phyloP scores from a whole-genome alignment of 2,797 vertebrate genomes.

The Octomys mimax region DNA sequence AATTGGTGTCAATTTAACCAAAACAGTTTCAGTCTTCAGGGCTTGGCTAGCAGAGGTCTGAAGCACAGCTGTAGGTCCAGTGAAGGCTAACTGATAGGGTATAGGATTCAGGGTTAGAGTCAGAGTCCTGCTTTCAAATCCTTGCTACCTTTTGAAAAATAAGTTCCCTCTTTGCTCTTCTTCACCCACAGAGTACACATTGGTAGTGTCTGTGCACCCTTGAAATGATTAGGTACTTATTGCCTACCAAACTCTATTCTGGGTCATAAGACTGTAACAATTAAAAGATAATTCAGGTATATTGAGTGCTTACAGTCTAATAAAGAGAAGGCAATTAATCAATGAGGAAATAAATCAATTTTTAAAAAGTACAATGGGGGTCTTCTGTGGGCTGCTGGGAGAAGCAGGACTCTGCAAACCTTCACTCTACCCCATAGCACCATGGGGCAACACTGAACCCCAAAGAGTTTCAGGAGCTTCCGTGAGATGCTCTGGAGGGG shows the following conservation, averaged over 20 bases:
- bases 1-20: not conserved
- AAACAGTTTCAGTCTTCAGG: not conserved
- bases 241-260: not conserved
- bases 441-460: too few relatives aligned
- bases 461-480: too few relatives aligned
- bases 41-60: not conserved
- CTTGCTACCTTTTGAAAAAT: not conserved
- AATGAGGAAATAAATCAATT: not conserved
- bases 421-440: too few relatives aligned
- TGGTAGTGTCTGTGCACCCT: not conserved
- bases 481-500: too few relatives aligned
- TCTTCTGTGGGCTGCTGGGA: too few relatives aligned
- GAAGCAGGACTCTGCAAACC: too few relatives aligned
- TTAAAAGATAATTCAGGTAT: not conserved
- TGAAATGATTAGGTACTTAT: not conserved
- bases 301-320: not conserved
- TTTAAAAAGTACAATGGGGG: not conserved
- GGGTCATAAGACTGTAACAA: not conserved
- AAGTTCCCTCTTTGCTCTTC: not conserved
- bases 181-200: not conserved
- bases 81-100: not conserved
- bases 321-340: not conserved
- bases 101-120: not conserved
- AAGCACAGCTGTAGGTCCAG: not conserved
- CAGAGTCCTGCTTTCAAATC: not conserved